These are phyloP conservation scores for Agrochola circellaris DNA, from an alignment of 2,888 invertebrate species.

Conservation along the genomic window DNA sequence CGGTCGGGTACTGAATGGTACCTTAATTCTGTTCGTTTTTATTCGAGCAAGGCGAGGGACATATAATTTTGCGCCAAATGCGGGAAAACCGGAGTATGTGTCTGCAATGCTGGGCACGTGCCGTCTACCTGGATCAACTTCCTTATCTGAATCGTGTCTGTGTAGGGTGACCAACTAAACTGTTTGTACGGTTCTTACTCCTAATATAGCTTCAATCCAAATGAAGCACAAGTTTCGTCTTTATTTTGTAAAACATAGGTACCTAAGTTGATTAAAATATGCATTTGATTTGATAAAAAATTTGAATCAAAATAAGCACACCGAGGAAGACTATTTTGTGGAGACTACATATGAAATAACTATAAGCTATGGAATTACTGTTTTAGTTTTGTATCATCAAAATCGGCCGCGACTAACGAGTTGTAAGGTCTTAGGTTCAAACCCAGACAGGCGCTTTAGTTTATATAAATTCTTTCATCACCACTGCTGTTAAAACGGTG, in stretches of 20 bases:
- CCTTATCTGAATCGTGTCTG: conserved; percentile 72
- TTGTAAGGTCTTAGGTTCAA: too few species aligned
- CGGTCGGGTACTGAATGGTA: too few species aligned
- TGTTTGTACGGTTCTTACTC: background rate
- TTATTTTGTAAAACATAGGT: background rate
- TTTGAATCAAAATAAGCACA: background rate
- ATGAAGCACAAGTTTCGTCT: background rate
- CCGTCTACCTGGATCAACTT: conserved; percentile 76
- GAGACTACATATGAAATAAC: too few species aligned
- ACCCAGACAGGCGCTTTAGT: too few species aligned
- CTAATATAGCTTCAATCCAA: background rate
- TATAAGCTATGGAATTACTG: background rate
- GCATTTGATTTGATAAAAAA: background rate
- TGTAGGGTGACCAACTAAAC: conserved; percentile 47
- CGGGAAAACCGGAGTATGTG: conserved; percentile 54
- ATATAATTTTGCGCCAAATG: conserved; percentile 55
- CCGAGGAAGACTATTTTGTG: background rate
- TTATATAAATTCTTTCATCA: too few species aligned
- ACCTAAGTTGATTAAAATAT: background rate
- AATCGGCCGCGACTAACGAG: too few species aligned
- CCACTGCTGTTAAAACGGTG: too few species aligned
- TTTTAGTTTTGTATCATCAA: background rate
- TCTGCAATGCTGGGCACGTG: conserved; percentile 66
- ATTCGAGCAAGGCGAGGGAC: conserved; percentile 20
- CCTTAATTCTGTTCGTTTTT: conserved; percentile 36